Conservation (phyloP, 2,797 vertebrate genomes). For the Paratrypauchen microcephalus region DNA sequence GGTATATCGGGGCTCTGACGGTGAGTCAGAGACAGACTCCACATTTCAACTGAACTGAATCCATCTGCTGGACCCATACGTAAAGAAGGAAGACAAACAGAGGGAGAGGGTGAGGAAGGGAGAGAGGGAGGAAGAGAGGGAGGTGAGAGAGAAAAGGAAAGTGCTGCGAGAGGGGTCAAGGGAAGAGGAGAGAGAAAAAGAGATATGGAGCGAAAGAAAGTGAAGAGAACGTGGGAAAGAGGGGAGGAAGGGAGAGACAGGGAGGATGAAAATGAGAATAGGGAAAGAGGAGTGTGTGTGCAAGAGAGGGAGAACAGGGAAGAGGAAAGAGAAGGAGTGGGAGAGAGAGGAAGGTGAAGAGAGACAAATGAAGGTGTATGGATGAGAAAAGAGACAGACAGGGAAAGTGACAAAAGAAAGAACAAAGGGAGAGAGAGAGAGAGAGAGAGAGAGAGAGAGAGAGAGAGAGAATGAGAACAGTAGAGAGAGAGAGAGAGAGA, state of each 20-base stretch:
- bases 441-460: no score
- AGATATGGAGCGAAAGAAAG: not conserved
- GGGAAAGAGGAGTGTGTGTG: not conserved
- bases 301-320: not conserved
- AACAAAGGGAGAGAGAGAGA: no score
- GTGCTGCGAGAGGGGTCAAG: no score
- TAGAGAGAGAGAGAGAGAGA: no score
- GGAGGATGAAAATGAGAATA: not conserved
- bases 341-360: not conserved
- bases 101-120: not conserved
- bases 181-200: not conserved
- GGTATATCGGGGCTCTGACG: no score
- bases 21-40: not conserved
- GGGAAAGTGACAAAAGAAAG: not conserved
- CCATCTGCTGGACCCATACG: conserved; percentile 2
- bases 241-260: not conserved
- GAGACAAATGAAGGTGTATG: no score
- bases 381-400: not conserved
- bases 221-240: not conserved
- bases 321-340: not conserved
- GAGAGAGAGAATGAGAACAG: no score
- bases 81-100: not conserved
- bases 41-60: not conserved
- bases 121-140: not conserved
- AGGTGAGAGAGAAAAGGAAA: not conserved